Evolutionary conservation across 2,888 invertebrate genomes (phyloP), one percentile per base, ranked within the genome.

Genomic region (Encarsia formosa): DNA sequence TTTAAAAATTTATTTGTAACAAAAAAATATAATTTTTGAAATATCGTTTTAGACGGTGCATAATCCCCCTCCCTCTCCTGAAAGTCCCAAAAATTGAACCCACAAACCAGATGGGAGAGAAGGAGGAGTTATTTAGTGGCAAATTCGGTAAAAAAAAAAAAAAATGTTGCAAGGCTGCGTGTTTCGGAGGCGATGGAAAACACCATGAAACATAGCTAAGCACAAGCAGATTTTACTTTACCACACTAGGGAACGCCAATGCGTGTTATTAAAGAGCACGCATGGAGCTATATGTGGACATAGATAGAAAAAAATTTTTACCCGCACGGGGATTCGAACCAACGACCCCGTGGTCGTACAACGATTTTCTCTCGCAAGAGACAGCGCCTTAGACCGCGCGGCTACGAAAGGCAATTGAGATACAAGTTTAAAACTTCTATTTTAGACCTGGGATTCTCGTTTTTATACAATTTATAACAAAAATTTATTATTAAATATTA

Each of bases 241-340:
- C 62, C 65, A 64, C 63, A 60, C 32, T 56, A 61, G 61, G 62
- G 61, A 65, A 65, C 65, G 65, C 63, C 63, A 51, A 44, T 54
- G 58, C 55, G 56, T 52, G 59, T 61, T 59, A 63, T 61, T 44
- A 46, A 48, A 52, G 38, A 59, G 49, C 57, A 59, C 52, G 56
- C 62, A 60, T 58, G 63, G 62, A 65, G 65, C 65, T 64, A 54
- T 22, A 42, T 57, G 62, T 62, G 62, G 63, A 9, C 49, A 39
- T 32, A 13, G 5, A 34, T 2, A 11, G 18, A 42, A 38, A 32
- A 47, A 52, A 47, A 41, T 37, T 29, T n/a, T 35, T 2, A 34
- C 18, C 16, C 15, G 41, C 15, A 13, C 15, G 9, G 43, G 31
- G 49, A 44, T 26, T 49, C 49, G 49, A 49, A 49, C 53, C 32